phyloP scores from a whole-genome alignment of 1,140 invertebrate genomes.

The Amyelois transitella region DNA sequence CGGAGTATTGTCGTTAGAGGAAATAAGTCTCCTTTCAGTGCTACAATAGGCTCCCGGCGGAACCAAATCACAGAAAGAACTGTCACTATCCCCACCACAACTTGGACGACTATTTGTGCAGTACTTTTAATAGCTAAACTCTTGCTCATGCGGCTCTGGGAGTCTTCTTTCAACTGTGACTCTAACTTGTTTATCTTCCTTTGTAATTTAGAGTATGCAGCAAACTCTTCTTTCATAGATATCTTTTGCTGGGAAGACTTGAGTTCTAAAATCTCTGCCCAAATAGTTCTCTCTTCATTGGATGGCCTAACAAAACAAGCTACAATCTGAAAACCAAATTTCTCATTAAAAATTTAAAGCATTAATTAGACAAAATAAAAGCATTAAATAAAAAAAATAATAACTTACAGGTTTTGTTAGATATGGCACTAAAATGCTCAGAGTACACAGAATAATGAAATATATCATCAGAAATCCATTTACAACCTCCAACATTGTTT shows the following conservation, averaged over 20 bases:
- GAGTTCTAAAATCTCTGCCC: constrained; percentile 49
- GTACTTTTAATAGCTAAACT: constrained; percentile 54
- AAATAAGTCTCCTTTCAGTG: constrained; percentile 54
- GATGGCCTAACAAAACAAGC: constrained; percentile 53
- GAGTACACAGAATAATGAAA: constrained; percentile 47
- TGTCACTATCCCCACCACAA: constrained; percentile 43
- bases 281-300: constrained; percentile 45
- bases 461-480: constrained; percentile 59
- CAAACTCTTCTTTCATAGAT: constrained; percentile 72
- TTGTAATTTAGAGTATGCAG: constrained; percentile 67
- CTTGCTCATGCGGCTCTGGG: constrained; percentile 46
- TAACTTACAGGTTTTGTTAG: constrained; percentile 63
- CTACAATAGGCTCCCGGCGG: constrained; percentile 55
- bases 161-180: constrained; percentile 45
- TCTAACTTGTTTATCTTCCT: constrained; percentile 64
- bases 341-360: background rate
- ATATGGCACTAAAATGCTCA: constrained; percentile 48
- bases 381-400: background rate
- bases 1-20: constrained; percentile 53
- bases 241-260: constrained; percentile 54
- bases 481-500: constrained; percentile 51
- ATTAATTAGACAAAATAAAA: background rate
- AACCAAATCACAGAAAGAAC: constrained; percentile 58
- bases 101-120: constrained; percentile 51
- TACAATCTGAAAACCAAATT: constrained; percentile 45